Conservation (phyloP, 2,113 vertebrate genomes). For the Probosciger aterrimus region DNA sequence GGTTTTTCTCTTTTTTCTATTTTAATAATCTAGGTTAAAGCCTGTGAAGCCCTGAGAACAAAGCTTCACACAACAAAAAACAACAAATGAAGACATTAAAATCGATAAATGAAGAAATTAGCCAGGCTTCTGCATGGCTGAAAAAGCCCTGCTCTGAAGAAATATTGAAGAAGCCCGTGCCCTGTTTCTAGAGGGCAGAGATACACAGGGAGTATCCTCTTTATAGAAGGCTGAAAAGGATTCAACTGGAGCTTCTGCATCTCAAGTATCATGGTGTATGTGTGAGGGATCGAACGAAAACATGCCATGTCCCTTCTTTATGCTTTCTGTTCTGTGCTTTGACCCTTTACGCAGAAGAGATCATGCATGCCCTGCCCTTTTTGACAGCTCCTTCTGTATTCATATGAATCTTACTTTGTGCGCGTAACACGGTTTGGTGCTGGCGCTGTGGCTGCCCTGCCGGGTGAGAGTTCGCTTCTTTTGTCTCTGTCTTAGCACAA, state of each 20-base stretch:
- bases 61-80: background rate
- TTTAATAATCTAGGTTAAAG: background rate
- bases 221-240: background rate
- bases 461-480: conserved; percentile 83
- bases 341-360: background rate
- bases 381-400: background rate
- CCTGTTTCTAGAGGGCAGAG: background rate
- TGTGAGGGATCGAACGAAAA: background rate
- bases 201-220: background rate
- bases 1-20: background rate
- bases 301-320: background rate
- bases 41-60: background rate
- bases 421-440: conserved; percentile 42
- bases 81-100: background rate
- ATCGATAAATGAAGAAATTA: conserved; percentile 4
- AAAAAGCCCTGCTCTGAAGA: background rate
- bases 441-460: conserved; percentile 83
- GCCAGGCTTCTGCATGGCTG: background rate
- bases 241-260: background rate
- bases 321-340: background rate
- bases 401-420: conserved; percentile 57
- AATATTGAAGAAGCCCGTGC: background rate
- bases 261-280: background rate
- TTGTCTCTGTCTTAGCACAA: conserved; percentile 86
- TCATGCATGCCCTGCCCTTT: background rate